Conservation (phyloP, 2,113 vertebrate species). For the Muntiacus muntjak region DNA sequence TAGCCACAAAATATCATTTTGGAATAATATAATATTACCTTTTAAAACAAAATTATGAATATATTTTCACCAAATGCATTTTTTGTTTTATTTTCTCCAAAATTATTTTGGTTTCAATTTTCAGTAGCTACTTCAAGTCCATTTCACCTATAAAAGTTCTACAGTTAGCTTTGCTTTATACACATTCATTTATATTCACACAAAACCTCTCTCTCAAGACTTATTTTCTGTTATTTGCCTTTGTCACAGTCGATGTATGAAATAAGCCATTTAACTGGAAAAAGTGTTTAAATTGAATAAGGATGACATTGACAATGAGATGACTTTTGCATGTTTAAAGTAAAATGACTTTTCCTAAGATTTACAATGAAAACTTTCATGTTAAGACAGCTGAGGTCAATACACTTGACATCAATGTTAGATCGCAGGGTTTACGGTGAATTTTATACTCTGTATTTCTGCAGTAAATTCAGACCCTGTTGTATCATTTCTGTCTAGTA, state of each 20-base stretch:
- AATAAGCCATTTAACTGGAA: conserved; percentile 17
- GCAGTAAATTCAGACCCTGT: background rate
- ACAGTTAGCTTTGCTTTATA: background rate
- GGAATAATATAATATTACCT: background rate
- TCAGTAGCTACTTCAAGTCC: background rate
- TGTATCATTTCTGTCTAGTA: background rate
- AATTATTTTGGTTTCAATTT: background rate
- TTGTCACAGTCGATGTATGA: background rate
- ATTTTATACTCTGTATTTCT: background rate
- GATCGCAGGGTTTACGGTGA: background rate
- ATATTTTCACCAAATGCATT: background rate
- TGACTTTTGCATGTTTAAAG: background rate
- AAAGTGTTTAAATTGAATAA: background rate
- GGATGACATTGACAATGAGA: background rate
- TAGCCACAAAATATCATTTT: background rate
- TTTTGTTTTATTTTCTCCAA: background rate
- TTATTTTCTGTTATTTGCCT: conserved; percentile 41
- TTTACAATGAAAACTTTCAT: background rate
- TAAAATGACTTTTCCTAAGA: background rate
- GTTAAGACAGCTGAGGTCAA: background rate
- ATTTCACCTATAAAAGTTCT: background rate
- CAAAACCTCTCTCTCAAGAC: background rate
- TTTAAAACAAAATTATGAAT: background rate
- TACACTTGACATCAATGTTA: background rate
- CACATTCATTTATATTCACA: background rate